Evolutionary conservation across 2,888 invertebrate genomes (phyloP), one percentile per base, ranked within the genome.

Genomic region (Tipula unca): DNA sequence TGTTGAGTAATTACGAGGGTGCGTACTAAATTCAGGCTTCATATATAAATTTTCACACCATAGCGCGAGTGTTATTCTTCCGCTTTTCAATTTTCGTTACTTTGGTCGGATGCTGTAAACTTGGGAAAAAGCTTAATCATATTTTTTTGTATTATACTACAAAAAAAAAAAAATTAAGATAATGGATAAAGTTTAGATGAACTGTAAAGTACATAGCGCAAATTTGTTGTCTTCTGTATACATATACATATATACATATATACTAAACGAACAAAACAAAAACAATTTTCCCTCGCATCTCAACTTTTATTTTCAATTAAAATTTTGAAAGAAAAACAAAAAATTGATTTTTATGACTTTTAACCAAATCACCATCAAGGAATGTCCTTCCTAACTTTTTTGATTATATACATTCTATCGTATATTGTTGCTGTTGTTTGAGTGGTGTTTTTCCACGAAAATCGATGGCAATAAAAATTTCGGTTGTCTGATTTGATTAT

Each of bases 131-230:
- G 69, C 69, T 69, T 25, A 69, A 25, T n/a, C 5, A 48, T 4
- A 17, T 48, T 48, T 48, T 48, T 17, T 48, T 48, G 17, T 54
- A 17, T 32, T 32, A 32, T 6, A 32, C 6, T 0, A 32, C 4
- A 32, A 32, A 32, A 6, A 6, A 32, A 1, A 54, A 54, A 54
- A 10, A 39, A 13, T 2, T 39, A 25, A n/a, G n/a, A 69, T 69
- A 69, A 69, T 69, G 69, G 69, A 69, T 69, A 69, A 69, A 69
- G 69, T 69, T 69, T 69, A 69, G 69, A 69, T 69, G 69, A 69
- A 69, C 69, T 69, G 69, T 54, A 54, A 54, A 54, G 17, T 54
- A 54, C 48, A 32, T 32, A 32, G 32, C 32, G 32, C 48, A 69
- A 69, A 20, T 25, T 48, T 69, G 69, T 20, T 25, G 69, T 69